Base-by-base conservation (phyloP, 30 jellyfish, hydroid and myxozoan species). In the Hydractinia symbiolongicarpus region DNA sequence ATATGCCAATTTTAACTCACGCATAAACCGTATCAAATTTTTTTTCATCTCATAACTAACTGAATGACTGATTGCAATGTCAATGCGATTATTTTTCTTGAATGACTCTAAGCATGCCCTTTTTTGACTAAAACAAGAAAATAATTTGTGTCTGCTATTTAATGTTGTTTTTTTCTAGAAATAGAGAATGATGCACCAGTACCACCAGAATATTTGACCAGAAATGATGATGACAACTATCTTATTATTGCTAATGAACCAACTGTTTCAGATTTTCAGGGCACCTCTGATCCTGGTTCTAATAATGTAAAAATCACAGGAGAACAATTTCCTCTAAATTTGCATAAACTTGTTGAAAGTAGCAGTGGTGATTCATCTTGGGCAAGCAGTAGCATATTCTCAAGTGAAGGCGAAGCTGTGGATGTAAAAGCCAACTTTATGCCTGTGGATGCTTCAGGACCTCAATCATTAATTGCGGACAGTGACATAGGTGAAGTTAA, bases 321-420 rank as follows among this genome's bases (percentile, higher is more conserved):
- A 30, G 66, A 74, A 14, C 88, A 78, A 21, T 82, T 83, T 51
- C 93, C 96, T 5, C 67, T 88, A 52, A 73, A 76, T 72, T 55
- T 79, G 71, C 79, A 86, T 82, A 82, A 83, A 5, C 64, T 82
- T 9, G 71, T 88, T 17, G 94, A 84, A 30, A 75, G 88, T 14
- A 76, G 86, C 78, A 82, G 96, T 79, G 20, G 58, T 55, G 95
- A 83, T 52, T 89, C 95, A 21, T 86, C 95, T 17, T 83, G 95
- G 91, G 81, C 79, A 53, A 77, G 89, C 56, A 71, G 79, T 67
- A 77, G 85, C 30, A 55, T 55, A 54, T 77, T 79, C 60, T 53
- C 85, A 16, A 76, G 21, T 54, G 77, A n/a, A 8, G 17, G 52
- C 21, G 85, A 77, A 30, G 73, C 54, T 30, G 30, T 52, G 19